Evolutionary conservation across 1,140 invertebrate genomes (phyloP).

Genomic region (Brachionus sp.): DNA sequence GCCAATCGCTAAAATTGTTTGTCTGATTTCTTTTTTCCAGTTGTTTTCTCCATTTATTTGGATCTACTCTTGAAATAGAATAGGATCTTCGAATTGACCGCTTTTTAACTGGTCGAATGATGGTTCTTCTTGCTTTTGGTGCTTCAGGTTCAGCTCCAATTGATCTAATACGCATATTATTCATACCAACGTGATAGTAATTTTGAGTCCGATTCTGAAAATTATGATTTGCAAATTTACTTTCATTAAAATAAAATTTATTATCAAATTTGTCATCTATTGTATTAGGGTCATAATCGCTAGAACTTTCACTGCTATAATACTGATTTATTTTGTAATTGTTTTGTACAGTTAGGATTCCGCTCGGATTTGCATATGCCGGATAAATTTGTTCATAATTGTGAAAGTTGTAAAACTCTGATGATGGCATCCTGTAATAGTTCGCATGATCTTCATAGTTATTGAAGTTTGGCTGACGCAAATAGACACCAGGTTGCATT

Average conservation of each 20-base stretch:
- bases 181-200: slow-evolving; percentile 20
- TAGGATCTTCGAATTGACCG: not conserved
- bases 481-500: not conserved
- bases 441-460: slow-evolving; percentile 8
- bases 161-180: not conserved
- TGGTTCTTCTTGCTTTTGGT: not conserved
- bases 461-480: not conserved
- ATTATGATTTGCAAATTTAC: not conserved
- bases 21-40: not conserved
- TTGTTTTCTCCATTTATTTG: slow-evolving; percentile 14
- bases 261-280: slow-evolving; percentile 21
- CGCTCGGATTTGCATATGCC: not conserved
- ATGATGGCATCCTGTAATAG: not conserved
- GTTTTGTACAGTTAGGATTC: not conserved
- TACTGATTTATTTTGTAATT: slow-evolving; percentile 24
- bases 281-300: slow-evolving; percentile 34
- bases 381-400: slow-evolving; percentile 40
- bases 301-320: slow-evolving; percentile 7
- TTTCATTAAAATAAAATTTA: slow-evolving; percentile 24
- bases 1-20: not conserved
- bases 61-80: slow-evolving; percentile 13
- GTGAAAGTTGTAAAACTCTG: not conserved
- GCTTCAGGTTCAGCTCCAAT: not conserved
- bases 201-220: not conserved
- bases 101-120: not conserved